Evolutionary conservation across 2,797 vertebrate genomes (phyloP).

Genomic region (Nannoperca australis): DNA sequence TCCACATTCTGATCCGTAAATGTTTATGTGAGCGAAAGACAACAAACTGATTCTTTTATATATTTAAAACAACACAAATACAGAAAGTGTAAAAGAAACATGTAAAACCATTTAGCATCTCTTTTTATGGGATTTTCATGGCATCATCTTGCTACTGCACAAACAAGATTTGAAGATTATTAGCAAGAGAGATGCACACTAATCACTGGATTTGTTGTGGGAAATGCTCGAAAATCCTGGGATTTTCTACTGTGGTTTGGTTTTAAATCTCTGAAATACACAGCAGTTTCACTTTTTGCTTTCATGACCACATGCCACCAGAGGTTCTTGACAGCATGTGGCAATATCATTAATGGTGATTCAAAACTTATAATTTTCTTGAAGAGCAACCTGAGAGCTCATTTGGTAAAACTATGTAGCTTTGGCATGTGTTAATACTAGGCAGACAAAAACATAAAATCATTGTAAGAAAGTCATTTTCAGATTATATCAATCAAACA

Average conservation of each 20-base stretch:
- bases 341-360: neutral
- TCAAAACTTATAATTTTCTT: neutral
- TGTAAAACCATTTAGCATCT: slow-evolving; percentile 12
- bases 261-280: slow-evolving; percentile 66
- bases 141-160: slow-evolving; percentile 53
- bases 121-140: slow-evolving; percentile 51
- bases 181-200: slow-evolving; percentile 66
- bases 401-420: neutral
- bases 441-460: slow-evolving; percentile 4
- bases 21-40: neutral
- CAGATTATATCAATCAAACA: neutral
- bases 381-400: neutral
- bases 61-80: slow-evolving; percentile 25
- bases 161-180: slow-evolving; percentile 84
- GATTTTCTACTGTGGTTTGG: slow-evolving; percentile 69
- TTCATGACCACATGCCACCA: neutral
- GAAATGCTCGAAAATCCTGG: slow-evolving; percentile 77
- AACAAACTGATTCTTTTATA: neutral
- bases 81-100: neutral
- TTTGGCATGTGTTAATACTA: no score
- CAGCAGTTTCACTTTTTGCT: slow-evolving; percentile 28
- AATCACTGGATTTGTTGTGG: slow-evolving; percentile 80
- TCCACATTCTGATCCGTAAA: neutral
- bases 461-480: neutral
- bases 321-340: slow-evolving; percentile 1